These are phyloP conservation scores for Eristalis tenax DNA, from an alignment of 2,888 invertebrate species.

Conservation along the genomic window DNA sequence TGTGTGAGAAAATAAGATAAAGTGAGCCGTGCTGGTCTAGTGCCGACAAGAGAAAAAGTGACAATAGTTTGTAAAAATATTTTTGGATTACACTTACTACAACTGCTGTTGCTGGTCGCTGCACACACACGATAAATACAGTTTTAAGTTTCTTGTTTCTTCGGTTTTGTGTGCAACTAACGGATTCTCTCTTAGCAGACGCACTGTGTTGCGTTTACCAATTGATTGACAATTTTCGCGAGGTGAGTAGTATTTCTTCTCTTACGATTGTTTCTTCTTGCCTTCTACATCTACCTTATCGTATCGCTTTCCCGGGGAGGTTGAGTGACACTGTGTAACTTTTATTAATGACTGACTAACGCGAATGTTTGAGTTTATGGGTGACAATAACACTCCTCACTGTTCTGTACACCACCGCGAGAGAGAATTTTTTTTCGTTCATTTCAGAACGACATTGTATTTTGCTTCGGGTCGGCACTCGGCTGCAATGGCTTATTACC, in stretches of 20 bases:
- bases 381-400: not conserved
- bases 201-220: conserved; percentile 23
- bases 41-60: conserved; percentile 34
- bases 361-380: conserved; percentile 22
- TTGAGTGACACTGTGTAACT: conserved; percentile 26
- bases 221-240: conserved; percentile 50
- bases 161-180: conserved; percentile 25
- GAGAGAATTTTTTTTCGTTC: not conserved
- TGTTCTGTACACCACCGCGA: no score
- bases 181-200: conserved; percentile 43
- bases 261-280: not conserved
- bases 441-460: not conserved
- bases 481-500: not conserved
- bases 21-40: conserved; percentile 26
- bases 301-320: not conserved
- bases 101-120: conserved; percentile 36
- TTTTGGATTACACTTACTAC: conserved; percentile 65
- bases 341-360: conserved; percentile 43
- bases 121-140: conserved; percentile 51
- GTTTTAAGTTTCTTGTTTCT: conserved; percentile 12
- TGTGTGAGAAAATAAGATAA: conserved; percentile 7
- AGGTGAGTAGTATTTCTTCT: conserved; percentile 34
- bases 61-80: conserved; percentile 34
- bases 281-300: not conserved
- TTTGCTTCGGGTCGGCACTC: not conserved